Base-by-base conservation (phyloP, 2,113 vertebrate species). In the Thunnus thynnus region DNA sequence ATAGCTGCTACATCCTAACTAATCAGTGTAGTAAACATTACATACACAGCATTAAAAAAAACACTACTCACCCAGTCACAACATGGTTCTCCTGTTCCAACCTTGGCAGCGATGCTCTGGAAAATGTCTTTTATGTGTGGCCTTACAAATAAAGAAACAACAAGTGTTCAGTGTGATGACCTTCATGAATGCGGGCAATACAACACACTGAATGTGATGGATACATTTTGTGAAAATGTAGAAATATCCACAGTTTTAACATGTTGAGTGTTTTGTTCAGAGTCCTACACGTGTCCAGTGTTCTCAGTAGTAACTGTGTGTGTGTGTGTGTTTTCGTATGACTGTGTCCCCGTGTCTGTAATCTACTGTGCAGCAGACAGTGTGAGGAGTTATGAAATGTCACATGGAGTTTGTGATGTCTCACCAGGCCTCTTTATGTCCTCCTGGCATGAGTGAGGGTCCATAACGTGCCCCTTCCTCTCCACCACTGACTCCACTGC, bases 361-460 rank as follows among this genome's bases (percentile, higher is more conserved):
- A 62, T 55, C 13, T 55, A 22, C 5, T 1, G 5, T 57, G 56
- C 32, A 65, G 44, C 58, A 62, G n/a, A 67, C 48, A 61, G 44
- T 6, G 13, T 46, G 16, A 58, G 11, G 20, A 22, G 41, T 11
- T 32, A 10, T 58, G 14, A 32, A 20, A 1, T 32, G 20, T n/a
- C 3, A 52, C 3, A 27, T 0, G 6, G 4, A 68, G 51, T 56
- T 51, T 46, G 3, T 54, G 11, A 4, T 13, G 0, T 88, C 96
- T 93, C 77, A 99, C 98, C 98, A 99, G 18, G 98, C 98, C 16
- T 98, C 97, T 80, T 95, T 96, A 90, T 98, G 96, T 22, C 98
- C 98, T 44, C 98, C 98, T 0, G 98, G 98, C 98, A 99, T 99
- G 20, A 99, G 97, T 0, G 98, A 99, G 0, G 98, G 98, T 50